These are phyloP conservation scores for Echinarachnius parma DNA, from an alignment of 53 echinoderm and acorn worm species.

Conservation along the genomic window DNA sequence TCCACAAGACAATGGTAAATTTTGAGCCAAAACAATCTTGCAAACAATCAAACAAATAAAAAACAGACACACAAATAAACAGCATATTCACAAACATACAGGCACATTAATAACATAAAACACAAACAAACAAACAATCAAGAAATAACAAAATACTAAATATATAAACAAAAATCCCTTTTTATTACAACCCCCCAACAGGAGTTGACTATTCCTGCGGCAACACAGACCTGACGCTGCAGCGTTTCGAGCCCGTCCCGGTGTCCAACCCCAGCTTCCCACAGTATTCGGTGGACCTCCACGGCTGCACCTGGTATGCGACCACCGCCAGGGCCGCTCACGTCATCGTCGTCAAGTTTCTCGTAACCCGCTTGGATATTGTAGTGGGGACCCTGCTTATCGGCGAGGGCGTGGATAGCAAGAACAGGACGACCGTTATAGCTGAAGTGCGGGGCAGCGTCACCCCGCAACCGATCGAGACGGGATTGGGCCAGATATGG, in stretches of 20 bases:
- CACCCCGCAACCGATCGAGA: conserved; percentile 3
- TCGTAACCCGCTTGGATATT: neutral
- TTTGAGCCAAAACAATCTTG: too few relatives aligned
- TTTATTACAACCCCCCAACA: too few relatives aligned
- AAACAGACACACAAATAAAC: too few relatives aligned
- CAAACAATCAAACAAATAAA: too few relatives aligned
- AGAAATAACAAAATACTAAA: too few relatives aligned
- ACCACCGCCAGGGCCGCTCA: neutral
- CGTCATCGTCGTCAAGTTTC: conserved; percentile 16
- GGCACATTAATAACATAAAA: too few relatives aligned
- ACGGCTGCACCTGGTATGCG: conserved; percentile 17
- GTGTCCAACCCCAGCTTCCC: conserved; percentile 22
- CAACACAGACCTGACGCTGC: neutral
- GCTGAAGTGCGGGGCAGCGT: neutral
- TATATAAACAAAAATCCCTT: too few relatives aligned
- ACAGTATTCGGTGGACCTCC: neutral
- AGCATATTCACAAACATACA: too few relatives aligned
- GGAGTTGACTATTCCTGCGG: conserved; percentile 27
- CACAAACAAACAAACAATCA: too few relatives aligned
- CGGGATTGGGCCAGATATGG: conserved; percentile 1
- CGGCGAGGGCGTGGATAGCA: conserved; percentile 6
- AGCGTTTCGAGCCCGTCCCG: neutral
- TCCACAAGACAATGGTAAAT: too few relatives aligned
- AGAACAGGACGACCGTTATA: conserved; percentile 9
- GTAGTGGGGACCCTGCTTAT: conserved; percentile 11